Base-by-base conservation (phyloP, 2,797 vertebrate genomes). In the Phoebastria nigripes region DNA sequence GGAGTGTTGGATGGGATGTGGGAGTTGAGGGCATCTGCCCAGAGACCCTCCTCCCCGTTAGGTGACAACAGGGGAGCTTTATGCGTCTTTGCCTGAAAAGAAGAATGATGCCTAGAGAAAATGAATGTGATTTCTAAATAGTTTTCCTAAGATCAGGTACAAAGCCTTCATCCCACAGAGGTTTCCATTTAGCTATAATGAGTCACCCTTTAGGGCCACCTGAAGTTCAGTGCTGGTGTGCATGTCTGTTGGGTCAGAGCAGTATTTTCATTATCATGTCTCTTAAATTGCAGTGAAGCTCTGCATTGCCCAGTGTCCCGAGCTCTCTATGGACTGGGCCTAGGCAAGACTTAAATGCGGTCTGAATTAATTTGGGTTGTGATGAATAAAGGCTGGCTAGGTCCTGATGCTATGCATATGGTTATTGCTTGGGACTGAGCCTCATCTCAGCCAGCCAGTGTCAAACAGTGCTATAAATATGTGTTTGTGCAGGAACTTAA, bases 401-500 rank as follows among this genome's bases (percentile, higher is more conserved):
- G 79, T 62, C 79, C 80, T 29, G 79, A 3, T 51, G 83, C 41
- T 49, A 11, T 26, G 24, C 8, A 4, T 39, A 5, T 21, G 67
- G 72, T 56, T 91, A 37, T 19, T 85, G 87, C 84, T 73, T 35
- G 82, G 89, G 74, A 18, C 87, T 11, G 39, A 94, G 82, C 87
- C 93, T 69, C 79, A 3, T 70, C 94, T 69, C 80, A 81, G 89
- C 82, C 82, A 82, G 62, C 46, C 70, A 7, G 79, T 37, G 85
- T 78, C 82, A 88, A 80, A 41, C 42, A 3, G 80, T 2, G 31
- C 80, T 94, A 94, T 90, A 93, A 94, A 93, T 94, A 79, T 0
- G 41, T 86, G 88, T 94, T 94, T 91, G 87, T 91, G 95, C 87
- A 91, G 95, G 95, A 88, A 88, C 81, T 84, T 35, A 9, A 90